phyloP scores from a whole-genome alignment of 2,113 vertebrate genomes.

The Peromyscus californicus region DNA sequence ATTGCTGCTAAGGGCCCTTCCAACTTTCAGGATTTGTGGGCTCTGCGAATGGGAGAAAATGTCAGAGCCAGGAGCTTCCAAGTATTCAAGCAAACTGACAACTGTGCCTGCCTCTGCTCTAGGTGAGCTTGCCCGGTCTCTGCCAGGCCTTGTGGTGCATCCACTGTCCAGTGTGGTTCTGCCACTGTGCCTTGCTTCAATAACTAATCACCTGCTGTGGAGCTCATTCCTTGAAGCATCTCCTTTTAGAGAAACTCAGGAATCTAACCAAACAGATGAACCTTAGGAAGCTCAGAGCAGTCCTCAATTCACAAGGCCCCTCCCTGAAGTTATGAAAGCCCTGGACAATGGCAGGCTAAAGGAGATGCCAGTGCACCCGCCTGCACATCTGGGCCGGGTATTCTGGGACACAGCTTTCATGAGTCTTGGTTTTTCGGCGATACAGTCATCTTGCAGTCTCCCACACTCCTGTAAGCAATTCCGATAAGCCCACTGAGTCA shows the following conservation, averaged over 20 bases:
- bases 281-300: background rate
- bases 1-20: background rate
- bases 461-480: background rate
- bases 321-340: background rate
- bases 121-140: background rate
- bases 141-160: background rate
- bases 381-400: background rate
- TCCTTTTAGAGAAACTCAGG: background rate
- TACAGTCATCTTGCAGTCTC: background rate
- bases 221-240: background rate
- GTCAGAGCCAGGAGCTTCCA: background rate
- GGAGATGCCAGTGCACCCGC: background rate
- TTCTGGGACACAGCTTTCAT: background rate
- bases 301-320: background rate
- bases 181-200: background rate
- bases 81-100: background rate
- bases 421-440: background rate
- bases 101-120: background rate
- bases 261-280: background rate
- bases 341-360: background rate
- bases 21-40: background rate
- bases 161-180: accelerated
- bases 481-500: background rate
- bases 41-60: background rate
- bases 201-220: background rate